Percentiles rank a stretch among this genome's conserved stretches.
These are phyloP conservation scores for Nemurella pictetii DNA, from an alignment of 2,888 invertebrate species.

Conservation along the genomic window DNA sequence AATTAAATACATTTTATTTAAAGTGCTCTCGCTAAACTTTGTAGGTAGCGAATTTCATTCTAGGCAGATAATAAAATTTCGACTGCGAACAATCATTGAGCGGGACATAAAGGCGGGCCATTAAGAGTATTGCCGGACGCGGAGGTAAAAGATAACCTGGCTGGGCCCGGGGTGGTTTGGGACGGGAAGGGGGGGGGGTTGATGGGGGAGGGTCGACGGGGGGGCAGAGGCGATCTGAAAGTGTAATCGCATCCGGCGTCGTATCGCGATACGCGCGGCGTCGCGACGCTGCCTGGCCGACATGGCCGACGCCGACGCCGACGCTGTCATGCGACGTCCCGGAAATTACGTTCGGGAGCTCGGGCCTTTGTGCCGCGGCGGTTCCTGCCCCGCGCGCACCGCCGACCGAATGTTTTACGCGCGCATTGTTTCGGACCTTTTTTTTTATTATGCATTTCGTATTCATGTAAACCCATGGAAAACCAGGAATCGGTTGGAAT, in stretches of 20 bases:
- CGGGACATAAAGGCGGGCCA: not conserved
- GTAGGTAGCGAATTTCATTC: not conserved
- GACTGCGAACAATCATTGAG: not conserved
- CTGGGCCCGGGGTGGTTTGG: not conserved
- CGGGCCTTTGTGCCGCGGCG: constrained; percentile 16
- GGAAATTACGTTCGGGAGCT: constrained; percentile 37
- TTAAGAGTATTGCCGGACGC: not conserved
- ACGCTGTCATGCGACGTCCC: constrained; percentile 3
- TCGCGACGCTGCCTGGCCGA: not conserved
- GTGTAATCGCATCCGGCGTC: not conserved
- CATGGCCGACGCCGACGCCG: not conserved
- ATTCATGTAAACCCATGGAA: not conserved
- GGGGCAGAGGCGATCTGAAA: not conserved
- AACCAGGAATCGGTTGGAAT: not conserved
- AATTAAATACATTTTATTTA: not conserved
- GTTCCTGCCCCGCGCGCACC: not conserved
- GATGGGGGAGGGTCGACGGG: too few relatives aligned
- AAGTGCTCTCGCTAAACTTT: not conserved
- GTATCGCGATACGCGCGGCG: constrained; percentile 6
- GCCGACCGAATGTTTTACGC: not conserved
- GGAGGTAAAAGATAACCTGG: not conserved
- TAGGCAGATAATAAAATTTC: not conserved
- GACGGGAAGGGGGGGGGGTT: too few relatives aligned
- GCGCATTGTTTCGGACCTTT: not conserved
- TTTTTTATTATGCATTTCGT: not conserved